Evolutionary conservation across 2,888 invertebrate genomes (phyloP).

Genomic region (Lobophora halterata): DNA sequence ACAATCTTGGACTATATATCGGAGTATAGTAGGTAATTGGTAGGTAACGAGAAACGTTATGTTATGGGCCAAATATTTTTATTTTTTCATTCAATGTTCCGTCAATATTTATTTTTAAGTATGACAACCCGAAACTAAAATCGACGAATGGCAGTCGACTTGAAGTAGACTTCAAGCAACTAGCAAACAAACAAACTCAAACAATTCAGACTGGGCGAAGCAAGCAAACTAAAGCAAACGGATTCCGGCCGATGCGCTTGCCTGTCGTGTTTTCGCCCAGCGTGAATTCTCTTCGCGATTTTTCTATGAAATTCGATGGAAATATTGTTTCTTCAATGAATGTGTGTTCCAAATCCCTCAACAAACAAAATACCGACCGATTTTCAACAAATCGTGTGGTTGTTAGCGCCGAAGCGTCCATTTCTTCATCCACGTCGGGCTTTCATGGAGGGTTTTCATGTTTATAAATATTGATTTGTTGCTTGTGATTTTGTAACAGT

Average conservation of each 20-base stretch:
- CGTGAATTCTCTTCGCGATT: slow-evolving; percentile 45
- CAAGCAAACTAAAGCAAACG: slow-evolving; percentile 49
- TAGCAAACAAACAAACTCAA: neutral
- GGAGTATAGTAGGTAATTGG: too few relatives aligned
- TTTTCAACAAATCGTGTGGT: slow-evolving; percentile 34
- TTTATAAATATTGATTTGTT: slow-evolving; percentile 80
- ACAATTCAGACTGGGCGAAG: too few relatives aligned
- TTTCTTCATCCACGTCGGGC: slow-evolving; percentile 39
- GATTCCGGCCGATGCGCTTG: slow-evolving; percentile 49
- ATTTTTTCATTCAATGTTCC: too few relatives aligned
- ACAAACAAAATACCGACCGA: slow-evolving; percentile 12
- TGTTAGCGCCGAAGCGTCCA: slow-evolving; percentile 38
- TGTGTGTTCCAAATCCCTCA: slow-evolving; percentile 27
- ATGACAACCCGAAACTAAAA: slow-evolving; percentile 34
- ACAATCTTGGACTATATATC: too few relatives aligned
- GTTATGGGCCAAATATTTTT: too few relatives aligned
- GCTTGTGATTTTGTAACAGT: slow-evolving; percentile 47
- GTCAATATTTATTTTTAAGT: too few relatives aligned
- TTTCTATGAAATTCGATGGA: slow-evolving; percentile 60
- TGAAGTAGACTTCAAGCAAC: neutral
- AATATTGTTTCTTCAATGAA: slow-evolving; percentile 49
- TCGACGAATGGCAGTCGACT: slow-evolving; percentile 42
- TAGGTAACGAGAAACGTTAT: too few relatives aligned
- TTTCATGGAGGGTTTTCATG: slow-evolving; percentile 67
- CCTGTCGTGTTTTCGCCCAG: slow-evolving; percentile 42